phyloP scores from a whole-genome alignment of 1,140 invertebrate genomes.

The Brachionus angularis region DNA sequence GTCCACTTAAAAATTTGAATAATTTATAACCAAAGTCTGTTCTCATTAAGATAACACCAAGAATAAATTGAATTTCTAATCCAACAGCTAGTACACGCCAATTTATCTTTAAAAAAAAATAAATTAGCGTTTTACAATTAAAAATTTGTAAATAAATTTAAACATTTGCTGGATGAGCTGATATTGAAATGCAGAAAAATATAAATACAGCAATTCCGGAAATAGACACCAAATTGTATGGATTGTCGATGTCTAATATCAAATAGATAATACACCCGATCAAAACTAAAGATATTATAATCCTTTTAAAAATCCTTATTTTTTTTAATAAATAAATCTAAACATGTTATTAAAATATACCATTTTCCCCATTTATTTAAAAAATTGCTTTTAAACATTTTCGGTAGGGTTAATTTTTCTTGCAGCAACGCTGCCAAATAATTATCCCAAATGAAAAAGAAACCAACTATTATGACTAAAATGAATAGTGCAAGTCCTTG shows the following conservation, averaged over 20 bases:
- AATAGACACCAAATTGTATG: conserved; percentile 42
- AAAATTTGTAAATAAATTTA: not conserved
- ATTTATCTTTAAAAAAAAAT: conserved; percentile 3
- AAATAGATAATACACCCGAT: conserved; percentile 8
- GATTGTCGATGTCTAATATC: not conserved
- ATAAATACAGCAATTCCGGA: conserved; percentile 16
- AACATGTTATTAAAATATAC: not conserved
- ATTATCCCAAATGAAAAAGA: conserved; percentile 28
- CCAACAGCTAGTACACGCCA: conserved; percentile 57
- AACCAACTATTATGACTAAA: not conserved
- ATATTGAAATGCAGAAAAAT: not conserved
- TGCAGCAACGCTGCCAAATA: not conserved
- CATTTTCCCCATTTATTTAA: not conserved
- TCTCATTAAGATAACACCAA: conserved; percentile 76
- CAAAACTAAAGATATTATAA: not conserved
- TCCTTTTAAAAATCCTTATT: not conserved
- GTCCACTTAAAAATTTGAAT: conserved; percentile 71
- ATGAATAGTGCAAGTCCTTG: conserved; percentile 27
- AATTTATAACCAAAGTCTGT: conserved; percentile 71
- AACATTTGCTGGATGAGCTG: not conserved
- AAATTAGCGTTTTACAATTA: not conserved
- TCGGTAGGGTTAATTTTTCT: not conserved
- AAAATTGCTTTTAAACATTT: not conserved
- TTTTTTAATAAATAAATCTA: not conserved
- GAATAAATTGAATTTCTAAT: conserved; percentile 72